Percentiles rank a stretch among this genome's conserved stretches.
Conservation (phyloP, 2,113 vertebrate species). For the Fukomys damarensis region DNA sequence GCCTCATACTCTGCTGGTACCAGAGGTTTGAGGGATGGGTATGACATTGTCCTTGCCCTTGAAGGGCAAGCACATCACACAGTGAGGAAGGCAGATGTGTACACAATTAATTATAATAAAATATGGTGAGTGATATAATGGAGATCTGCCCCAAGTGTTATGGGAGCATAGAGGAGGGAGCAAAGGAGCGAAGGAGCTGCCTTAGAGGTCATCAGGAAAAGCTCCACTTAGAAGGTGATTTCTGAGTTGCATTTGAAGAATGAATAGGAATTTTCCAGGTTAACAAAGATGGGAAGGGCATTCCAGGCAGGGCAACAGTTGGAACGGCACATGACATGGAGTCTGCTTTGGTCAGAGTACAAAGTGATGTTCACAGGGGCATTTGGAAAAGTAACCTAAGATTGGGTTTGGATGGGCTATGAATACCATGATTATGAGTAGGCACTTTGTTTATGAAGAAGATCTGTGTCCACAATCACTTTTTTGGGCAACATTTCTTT, state of each 20-base stretch:
- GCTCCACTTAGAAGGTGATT: background rate
- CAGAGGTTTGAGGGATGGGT: slow-evolving; percentile 63
- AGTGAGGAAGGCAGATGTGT: slow-evolving; percentile 63
- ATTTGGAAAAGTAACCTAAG: background rate
- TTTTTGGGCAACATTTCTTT: background rate
- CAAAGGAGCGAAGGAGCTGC: background rate
- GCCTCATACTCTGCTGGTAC: slow-evolving; percentile 65
- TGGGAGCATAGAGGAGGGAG: slow-evolving; percentile 21
- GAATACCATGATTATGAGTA: background rate
- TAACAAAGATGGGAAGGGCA: background rate
- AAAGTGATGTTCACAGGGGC: background rate
- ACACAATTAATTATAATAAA: slow-evolving; percentile 77
- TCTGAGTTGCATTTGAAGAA: slow-evolving; percentile 34
- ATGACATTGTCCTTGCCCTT: slow-evolving; percentile 68
- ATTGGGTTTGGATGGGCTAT: background rate
- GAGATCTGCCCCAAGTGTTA: slow-evolving; percentile 67
- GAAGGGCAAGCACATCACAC: slow-evolving; percentile 62
- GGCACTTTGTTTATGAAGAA: background rate
- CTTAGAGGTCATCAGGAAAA: slow-evolving; percentile 17
- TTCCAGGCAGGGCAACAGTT: background rate
- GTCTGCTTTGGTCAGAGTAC: background rate
- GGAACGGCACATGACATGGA: background rate
- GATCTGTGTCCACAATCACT: background rate
- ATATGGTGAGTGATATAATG: slow-evolving; percentile 47
- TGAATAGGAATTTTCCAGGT: slow-evolving; percentile 34